Evolutionary conservation across 2,113 vertebrate genomes (phyloP), one percentile per base, ranked within the genome.

Genomic region (Danionella cerebrum): DNA sequence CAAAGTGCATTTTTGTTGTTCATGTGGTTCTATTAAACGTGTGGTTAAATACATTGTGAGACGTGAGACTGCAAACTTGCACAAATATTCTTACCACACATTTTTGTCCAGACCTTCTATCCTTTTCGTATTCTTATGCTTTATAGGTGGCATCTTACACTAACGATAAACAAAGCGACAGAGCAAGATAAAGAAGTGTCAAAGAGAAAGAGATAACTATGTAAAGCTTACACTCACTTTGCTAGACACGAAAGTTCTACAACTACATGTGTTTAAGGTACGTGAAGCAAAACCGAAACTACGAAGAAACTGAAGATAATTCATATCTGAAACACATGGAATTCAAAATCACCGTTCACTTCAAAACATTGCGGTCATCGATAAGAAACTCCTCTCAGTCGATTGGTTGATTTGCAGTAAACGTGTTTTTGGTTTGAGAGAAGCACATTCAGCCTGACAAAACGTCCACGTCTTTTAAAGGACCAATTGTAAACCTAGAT

Each of bases 41-140:
- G 19, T 18, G 6, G n/a, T n/a, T n/a, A n/a, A n/a, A n/a, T n/a
- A n/a, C n/a, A n/a, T n/a, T n/a, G n/a, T n/a, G n/a, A n/a, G n/a
- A n/a, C n/a, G n/a, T n/a, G n/a, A n/a, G n/a, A n/a, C n/a, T n/a
- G n/a, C n/a, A n/a, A n/a, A n/a, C n/a, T n/a, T n/a, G n/a, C n/a
- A n/a, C n/a, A n/a, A n/a, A n/a, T 29, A 8, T 36, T 21, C 93
- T 92, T 77, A 97, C 96, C 96, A 98, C 0, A 98, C 68, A 52
- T 94, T 98, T 75, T 88, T 89, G 71, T 96, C 93, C 71, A 98
- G 88, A 25, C 94, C 95, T 80, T 94, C 88, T 18, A 98, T 97
- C 77, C 95, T 86, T 82, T 87, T 95, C 57, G 95, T 55, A 54
- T 93, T 88, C 74, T 84, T 92, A 74, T 95, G 93, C 72, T 84